Percentiles rank a stretch among this genome's conserved stretches.
Evolutionary conservation across 2,113 vertebrate genomes (phyloP).

Genomic region (Colistium nudipinnis): DNA sequence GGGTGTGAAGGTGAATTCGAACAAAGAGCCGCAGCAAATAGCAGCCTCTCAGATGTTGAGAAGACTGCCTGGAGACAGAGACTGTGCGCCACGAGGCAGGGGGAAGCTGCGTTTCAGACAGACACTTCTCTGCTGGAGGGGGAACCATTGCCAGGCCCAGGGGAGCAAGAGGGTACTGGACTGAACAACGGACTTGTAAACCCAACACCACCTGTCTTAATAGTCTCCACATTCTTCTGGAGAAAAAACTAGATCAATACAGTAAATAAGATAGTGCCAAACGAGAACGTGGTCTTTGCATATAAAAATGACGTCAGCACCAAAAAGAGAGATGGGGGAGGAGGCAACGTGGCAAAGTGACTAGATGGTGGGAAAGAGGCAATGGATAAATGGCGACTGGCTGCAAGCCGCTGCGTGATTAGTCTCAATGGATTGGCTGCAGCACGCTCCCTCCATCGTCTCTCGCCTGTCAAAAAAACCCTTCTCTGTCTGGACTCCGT

Average conservation of each 20-base stretch:
- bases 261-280: background rate
- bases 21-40: slow-evolving; percentile 67
- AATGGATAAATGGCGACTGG: slow-evolving; percentile 7
- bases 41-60: slow-evolving; percentile 50
- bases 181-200: slow-evolving; percentile 10
- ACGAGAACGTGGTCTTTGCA: background rate
- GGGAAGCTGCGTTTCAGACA: slow-evolving; percentile 34
- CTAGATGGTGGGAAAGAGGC: background rate
- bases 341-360: slow-evolving; percentile 1
- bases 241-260: too few relatives aligned
- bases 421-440: slow-evolving; percentile 45
- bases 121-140: slow-evolving; percentile 40
- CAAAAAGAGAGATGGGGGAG: background rate
- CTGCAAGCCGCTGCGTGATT: slow-evolving; percentile 58
- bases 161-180: background rate
- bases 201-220: slow-evolving; percentile 3
- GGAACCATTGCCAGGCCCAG: background rate
- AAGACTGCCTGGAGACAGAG: slow-evolving; percentile 72
- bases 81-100: slow-evolving; percentile 44
- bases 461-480: slow-evolving; percentile 9
- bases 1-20: slow-evolving; percentile 26
- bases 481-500: background rate
- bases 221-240: background rate
- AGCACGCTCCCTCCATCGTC: slow-evolving; percentile 1
- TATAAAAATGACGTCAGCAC: background rate